Evolutionary conservation across 2,888 invertebrate genomes (phyloP).

Genomic region (Spatulosminthurus flaviceps): DNA sequence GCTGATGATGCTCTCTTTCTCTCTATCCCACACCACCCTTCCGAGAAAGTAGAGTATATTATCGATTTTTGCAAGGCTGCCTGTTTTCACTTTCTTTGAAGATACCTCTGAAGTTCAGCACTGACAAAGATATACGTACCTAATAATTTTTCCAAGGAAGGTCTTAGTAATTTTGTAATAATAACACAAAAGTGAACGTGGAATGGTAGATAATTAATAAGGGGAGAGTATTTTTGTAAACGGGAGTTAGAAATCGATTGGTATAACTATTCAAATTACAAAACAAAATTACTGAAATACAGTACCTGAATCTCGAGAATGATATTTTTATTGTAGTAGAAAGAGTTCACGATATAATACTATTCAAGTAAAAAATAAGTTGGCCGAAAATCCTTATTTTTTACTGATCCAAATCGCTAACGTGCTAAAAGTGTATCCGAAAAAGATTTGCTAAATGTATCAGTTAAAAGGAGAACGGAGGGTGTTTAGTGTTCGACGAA

Average conservation of each 20-base stretch:
- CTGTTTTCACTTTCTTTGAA: constrained; percentile 49
- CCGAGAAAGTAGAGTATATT: constrained; percentile 43
- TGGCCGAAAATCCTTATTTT: neutral
- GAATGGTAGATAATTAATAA: too few relatives aligned
- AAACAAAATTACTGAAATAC: neutral
- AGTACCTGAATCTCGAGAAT: constrained; percentile 18
- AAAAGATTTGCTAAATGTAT: constrained; percentile 24
- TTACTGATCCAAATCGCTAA: too few relatives aligned
- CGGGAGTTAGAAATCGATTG: neutral
- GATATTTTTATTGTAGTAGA: neutral
- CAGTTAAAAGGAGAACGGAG: constrained; percentile 38
- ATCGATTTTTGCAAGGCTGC: constrained; percentile 53
- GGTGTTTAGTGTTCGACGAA: constrained; percentile 50
- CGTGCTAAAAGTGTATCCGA: too few relatives aligned
- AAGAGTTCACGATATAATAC: too few relatives aligned
- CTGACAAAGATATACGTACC: neutral
- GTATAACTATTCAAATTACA: neutral
- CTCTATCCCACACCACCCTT: neutral
- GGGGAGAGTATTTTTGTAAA: too few relatives aligned
- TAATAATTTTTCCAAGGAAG: neutral
- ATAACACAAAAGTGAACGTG: neutral
- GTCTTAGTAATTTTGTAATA: neutral
- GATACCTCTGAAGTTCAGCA: neutral
- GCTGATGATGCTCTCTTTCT: constrained; percentile 41
- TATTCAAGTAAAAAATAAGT: too few relatives aligned